A percentile compares a stretch with the other conserved stretches of the same genome.
Conservation (phyloP, 2,113 vertebrate genomes). For the Falcunculus frontatus region DNA sequence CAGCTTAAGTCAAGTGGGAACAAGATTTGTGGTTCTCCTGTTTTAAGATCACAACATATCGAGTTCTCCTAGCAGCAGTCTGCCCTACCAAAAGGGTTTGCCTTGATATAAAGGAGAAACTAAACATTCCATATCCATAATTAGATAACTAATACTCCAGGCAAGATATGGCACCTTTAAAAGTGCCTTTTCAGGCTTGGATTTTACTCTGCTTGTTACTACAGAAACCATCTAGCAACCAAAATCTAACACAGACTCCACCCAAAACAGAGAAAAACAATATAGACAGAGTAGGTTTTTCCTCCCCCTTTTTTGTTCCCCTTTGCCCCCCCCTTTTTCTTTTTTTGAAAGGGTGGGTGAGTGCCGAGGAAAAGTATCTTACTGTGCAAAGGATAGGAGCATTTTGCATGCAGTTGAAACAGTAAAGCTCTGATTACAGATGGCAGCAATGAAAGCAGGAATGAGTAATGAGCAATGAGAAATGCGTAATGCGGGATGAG, state of each 20-base stretch:
- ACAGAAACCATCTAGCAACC: conserved; percentile 76
- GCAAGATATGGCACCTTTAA: conserved; percentile 74
- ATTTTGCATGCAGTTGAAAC: conserved; percentile 63
- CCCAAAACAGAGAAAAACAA: conserved; percentile 76
- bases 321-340: rapidly evolving
- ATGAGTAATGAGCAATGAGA: conserved; percentile 70
- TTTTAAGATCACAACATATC: conserved; percentile 9
- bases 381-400: conserved; percentile 49
- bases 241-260: conserved; percentile 71
- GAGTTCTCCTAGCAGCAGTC: conserved; percentile 5
- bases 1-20: conserved; percentile 53
- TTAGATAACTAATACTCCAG: conserved; percentile 65
- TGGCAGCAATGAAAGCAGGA: conserved; percentile 75
- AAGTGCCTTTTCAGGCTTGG: conserved; percentile 70
- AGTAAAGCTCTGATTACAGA: conserved; percentile 68
- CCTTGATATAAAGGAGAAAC: conserved; percentile 23
- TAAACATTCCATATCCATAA: conserved; percentile 46
- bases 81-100: conserved; percentile 2
- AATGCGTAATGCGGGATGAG: conserved; percentile 84
- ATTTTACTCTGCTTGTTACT: conserved; percentile 70
- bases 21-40: conserved; percentile 20
- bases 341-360: neutral
- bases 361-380: conserved; percentile 10
- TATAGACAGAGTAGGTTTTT: conserved; percentile 44
- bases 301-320: rapidly evolving